Percentiles rank a stretch among this genome's conserved stretches.
Evolutionary conservation across 2,797 vertebrate species (phyloP).

Genomic region (Epinephelus coioides): DNA sequence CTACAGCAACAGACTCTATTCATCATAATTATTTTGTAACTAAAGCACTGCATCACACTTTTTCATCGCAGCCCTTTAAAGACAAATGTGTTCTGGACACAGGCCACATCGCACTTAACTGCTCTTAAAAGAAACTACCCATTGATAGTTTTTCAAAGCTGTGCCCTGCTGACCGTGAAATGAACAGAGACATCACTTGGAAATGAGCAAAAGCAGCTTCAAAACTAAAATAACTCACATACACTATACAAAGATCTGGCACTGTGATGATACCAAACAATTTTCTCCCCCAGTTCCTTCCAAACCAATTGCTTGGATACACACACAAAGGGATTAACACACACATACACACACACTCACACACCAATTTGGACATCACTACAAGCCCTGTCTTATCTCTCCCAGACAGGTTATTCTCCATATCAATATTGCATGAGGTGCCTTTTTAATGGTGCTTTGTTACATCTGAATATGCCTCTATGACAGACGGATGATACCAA

Average conservation of each 20-base stretch:
- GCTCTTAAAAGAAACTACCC: slow-evolving; percentile 15
- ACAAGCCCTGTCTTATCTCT: slow-evolving; percentile 56
- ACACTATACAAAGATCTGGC: slow-evolving; percentile 17
- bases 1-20: slow-evolving; percentile 1
- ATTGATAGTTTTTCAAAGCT: slow-evolving; percentile 31
- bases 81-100: background rate
- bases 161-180: slow-evolving; percentile 34
- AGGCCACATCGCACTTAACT: background rate
- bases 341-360: slow-evolving; percentile 4
- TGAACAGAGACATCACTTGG: slow-evolving; percentile 13
- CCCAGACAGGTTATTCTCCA: slow-evolving; percentile 62
- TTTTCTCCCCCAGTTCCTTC: slow-evolving; percentile 1
- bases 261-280: slow-evolving; percentile 21
- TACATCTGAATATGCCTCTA: slow-evolving; percentile 40
- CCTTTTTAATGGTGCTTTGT: slow-evolving; percentile 48
- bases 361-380: slow-evolving; percentile 41
- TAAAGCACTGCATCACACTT: background rate
- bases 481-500: slow-evolving; percentile 40
- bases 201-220: slow-evolving; percentile 22
- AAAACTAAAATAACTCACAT: slow-evolving; percentile 28
- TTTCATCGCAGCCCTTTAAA: slow-evolving; percentile 19
- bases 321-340: slow-evolving; percentile 40
- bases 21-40: slow-evolving; percentile 16
- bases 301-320: slow-evolving; percentile 19
- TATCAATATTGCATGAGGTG: slow-evolving; percentile 66